Conservation (phyloP, 1,140 invertebrate genomes). For the Zaprionus vittiger region DNA sequence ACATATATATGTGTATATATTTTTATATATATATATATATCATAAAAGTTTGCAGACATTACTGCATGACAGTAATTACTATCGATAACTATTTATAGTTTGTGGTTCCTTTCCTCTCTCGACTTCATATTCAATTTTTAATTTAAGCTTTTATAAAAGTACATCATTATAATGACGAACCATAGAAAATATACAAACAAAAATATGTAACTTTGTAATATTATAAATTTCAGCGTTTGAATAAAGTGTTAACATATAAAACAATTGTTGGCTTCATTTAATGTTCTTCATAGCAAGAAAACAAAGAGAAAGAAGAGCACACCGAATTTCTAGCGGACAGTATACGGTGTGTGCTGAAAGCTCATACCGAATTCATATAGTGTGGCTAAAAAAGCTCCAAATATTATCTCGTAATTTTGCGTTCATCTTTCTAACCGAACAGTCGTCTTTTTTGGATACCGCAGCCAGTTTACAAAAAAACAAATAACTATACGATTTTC, state of each 20-base stretch:
- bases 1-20: too few species aligned
- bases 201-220: constrained; percentile 16
- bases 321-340: background rate
- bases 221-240: constrained; percentile 29
- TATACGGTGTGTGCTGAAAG: background rate
- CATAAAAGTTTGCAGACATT: background rate
- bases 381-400: background rate
- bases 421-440: background rate
- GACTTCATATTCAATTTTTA: background rate
- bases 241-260: constrained; percentile 39
- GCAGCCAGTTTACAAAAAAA: background rate
- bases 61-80: background rate
- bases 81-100: background rate
- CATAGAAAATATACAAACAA: background rate
- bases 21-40: too few species aligned
- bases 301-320: background rate
- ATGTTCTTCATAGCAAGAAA: too few species aligned
- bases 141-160: constrained; percentile 8
- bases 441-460: background rate
- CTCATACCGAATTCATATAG: background rate
- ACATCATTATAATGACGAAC: constrained; percentile 2
- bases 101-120: background rate
- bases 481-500: background rate
- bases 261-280: too few species aligned
- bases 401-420: background rate